Percentiles rank a stretch among this genome's conserved stretches.
phyloP scores from a whole-genome alignment of 2,113 vertebrate genomes.

The Entomyzon cyanotis region DNA sequence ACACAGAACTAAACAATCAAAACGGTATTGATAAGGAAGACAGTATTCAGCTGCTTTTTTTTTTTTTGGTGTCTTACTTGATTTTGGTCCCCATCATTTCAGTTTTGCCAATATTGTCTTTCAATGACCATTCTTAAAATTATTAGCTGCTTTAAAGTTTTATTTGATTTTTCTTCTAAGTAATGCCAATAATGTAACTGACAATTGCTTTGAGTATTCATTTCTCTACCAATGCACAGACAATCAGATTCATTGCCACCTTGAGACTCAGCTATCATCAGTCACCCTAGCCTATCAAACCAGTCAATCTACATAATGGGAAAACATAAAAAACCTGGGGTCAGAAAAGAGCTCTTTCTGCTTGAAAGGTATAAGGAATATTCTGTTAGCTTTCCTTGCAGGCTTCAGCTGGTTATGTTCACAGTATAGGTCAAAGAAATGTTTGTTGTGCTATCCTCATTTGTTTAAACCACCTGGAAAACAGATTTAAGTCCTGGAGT shows the following conservation, averaged over 20 bases:
- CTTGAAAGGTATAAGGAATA: constrained; percentile 35
- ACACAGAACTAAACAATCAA: neutral
- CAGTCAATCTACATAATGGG: constrained; percentile 62
- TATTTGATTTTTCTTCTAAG: constrained; percentile 53
- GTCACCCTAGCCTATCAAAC: constrained; percentile 63
- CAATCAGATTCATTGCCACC: constrained; percentile 50
- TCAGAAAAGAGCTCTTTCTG: constrained; percentile 37
- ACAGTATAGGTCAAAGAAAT: constrained; percentile 11
- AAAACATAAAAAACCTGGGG: constrained; percentile 40
- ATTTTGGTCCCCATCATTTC: constrained; percentile 2
- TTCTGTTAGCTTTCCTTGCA: constrained; percentile 19
- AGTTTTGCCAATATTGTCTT: constrained; percentile 31
- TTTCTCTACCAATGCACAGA: constrained; percentile 54
- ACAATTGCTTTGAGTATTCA: constrained; percentile 52
- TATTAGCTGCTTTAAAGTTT: constrained; percentile 38
- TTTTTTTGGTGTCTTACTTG: neutral
- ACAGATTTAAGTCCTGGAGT: neutral
- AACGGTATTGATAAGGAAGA: constrained; percentile 9
- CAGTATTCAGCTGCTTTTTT: neutral
- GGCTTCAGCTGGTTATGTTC: neutral
- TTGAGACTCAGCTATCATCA: constrained; percentile 50
- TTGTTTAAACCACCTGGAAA: constrained; percentile 3
- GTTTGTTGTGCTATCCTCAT: neutral
- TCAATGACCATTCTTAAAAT: constrained; percentile 38
- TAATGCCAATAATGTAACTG: constrained; percentile 31